phyloP scores from a whole-genome alignment of 1,140 invertebrate species.

The Sarcophaga bullata region DNA sequence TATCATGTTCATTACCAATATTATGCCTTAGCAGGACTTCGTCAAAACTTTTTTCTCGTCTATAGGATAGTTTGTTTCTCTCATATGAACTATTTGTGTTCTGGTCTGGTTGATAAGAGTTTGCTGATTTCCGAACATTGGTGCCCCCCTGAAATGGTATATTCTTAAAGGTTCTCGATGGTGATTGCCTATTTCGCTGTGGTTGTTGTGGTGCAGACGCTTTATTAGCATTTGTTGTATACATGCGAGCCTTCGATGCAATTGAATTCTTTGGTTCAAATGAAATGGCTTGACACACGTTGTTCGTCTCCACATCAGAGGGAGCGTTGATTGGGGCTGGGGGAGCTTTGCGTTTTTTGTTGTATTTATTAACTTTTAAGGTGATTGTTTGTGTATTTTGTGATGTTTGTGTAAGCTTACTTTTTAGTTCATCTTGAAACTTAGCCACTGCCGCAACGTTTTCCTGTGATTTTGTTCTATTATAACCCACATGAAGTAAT shows the following conservation, averaged over 20 bases:
- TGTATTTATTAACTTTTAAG: slow-evolving; percentile 50
- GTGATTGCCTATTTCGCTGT: not conserved
- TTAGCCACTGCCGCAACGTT: not conserved
- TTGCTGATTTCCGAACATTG: not conserved
- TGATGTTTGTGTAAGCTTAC: not conserved
- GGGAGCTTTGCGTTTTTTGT: slow-evolving; percentile 52
- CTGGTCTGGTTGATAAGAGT: slow-evolving; percentile 20
- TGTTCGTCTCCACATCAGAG: not conserved
- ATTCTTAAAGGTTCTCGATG: not conserved
- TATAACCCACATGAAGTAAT: slow-evolving; percentile 42
- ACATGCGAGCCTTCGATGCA: not conserved
- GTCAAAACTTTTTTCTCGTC: slow-evolving; percentile 52
- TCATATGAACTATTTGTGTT: not conserved
- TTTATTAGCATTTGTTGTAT: not conserved
- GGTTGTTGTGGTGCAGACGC: not conserved
- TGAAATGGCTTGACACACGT: no score
- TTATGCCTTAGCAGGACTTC: slow-evolving; percentile 46
- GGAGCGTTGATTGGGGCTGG: slow-evolving; percentile 40
- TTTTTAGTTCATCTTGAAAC: not conserved
- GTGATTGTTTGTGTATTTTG: not conserved
- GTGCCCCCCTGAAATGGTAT: not conserved
- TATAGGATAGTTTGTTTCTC: slow-evolving; percentile 27
- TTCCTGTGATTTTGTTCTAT: not conserved
- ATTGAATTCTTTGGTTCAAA: not conserved
- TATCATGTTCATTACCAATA: not conserved